A percentile compares a stretch with the other conserved stretches of the same genome.
These are phyloP conservation scores for Pseudococcus longispinus DNA, from an alignment of 2,888 invertebrate species.

Conservation along the genomic window DNA sequence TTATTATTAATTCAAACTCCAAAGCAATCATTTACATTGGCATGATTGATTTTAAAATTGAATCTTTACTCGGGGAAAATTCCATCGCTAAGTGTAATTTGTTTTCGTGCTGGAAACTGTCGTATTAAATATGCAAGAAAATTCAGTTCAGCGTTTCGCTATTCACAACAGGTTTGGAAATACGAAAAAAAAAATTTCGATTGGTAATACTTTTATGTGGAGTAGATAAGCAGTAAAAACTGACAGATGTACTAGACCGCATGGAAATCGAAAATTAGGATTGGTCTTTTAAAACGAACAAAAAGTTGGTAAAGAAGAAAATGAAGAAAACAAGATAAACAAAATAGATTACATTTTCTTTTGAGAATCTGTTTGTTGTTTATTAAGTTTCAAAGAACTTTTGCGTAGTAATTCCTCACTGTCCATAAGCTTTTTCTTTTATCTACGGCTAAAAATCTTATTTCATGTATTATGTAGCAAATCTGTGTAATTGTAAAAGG, in stretches of 20 bases:
- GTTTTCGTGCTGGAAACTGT: background rate
- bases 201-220: background rate
- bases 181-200: background rate
- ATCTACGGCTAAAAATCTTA: slow-evolving; percentile 44
- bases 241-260: slow-evolving; percentile 48
- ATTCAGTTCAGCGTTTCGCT: background rate
- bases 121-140: background rate
- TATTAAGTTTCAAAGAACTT: slow-evolving; percentile 48
- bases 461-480: slow-evolving; percentile 42
- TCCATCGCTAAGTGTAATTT: background rate
- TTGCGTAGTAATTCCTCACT: slow-evolving; percentile 45
- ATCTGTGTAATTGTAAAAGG: slow-evolving; percentile 44
- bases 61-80: background rate
- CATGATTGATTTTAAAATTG: slow-evolving; percentile 20
- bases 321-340: slow-evolving; percentile 54
- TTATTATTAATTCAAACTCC: background rate
- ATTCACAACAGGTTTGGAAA: background rate
- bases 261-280: slow-evolving; percentile 49
- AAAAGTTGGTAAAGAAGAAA: slow-evolving; percentile 47
- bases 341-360: slow-evolving; percentile 53
- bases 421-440: slow-evolving; percentile 43
- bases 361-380: slow-evolving; percentile 45
- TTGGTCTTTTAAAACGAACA: slow-evolving; percentile 28
- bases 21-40: background rate
- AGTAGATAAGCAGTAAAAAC: slow-evolving; percentile 21